Evolutionary conservation across 1,140 invertebrate genomes (phyloP).

Genomic region (Reticulitermes speratus): DNA sequence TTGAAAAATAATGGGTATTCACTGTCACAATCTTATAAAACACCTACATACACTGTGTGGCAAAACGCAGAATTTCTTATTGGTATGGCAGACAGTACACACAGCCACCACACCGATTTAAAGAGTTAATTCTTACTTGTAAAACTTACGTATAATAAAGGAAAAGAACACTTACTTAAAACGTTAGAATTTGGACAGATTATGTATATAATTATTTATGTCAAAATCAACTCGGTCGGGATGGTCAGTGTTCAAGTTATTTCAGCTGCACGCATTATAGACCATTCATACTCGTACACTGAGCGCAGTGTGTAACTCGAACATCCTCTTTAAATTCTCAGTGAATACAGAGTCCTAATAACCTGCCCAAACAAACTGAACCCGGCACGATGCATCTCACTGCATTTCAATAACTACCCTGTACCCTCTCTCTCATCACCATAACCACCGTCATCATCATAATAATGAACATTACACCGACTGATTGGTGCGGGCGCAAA

Average conservation of each 20-base stretch:
- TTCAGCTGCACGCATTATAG: background rate
- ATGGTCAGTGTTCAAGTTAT: background rate
- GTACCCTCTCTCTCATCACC: background rate
- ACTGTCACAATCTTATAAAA: too few species aligned
- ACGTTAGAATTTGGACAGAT: too few species aligned
- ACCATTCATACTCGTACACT: background rate
- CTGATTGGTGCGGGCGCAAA: background rate
- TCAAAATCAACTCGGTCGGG: too few species aligned
- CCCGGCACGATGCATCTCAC: background rate
- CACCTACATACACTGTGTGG: too few species aligned
- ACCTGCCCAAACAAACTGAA: background rate
- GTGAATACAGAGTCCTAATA: background rate
- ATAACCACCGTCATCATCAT: background rate
- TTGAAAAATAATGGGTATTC: too few species aligned
- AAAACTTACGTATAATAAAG: too few species aligned
- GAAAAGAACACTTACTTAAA: too few species aligned
- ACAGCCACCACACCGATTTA: too few species aligned
- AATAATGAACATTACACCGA: background rate
- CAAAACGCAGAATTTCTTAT: too few species aligned
- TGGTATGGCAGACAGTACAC: too few species aligned
- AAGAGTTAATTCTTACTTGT: too few species aligned
- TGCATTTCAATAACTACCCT: conserved; percentile 3
- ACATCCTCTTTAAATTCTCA: conserved; percentile 1
- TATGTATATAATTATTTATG: too few species aligned
- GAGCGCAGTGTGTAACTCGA: background rate